Base-by-base conservation (phyloP, 2,797 vertebrate species). In the Emys orbicularis region DNA sequence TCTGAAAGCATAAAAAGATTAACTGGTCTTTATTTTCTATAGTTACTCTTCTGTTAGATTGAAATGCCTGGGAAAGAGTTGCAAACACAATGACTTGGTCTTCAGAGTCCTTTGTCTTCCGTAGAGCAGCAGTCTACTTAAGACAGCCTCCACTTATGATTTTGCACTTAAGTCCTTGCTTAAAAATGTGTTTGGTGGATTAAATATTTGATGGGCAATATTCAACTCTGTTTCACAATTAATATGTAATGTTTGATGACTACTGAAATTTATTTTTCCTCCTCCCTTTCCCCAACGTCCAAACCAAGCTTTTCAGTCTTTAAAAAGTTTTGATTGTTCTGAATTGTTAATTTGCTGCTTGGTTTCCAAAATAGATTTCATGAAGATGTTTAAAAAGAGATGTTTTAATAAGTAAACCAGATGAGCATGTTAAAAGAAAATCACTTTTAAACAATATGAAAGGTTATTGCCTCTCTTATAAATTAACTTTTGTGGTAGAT, bases 401-500 rank as follows among this genome's bases (percentile, higher is more conserved):
- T 74, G 49, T 84, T 93, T 96, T 94, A 93, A 61, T 61, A 91
- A 86, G 37, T 81, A 93, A 88, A 95, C 81, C 6, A 52, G 84
- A 90, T 68, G 88, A 86, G 49, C 50, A 77, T 84, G 76, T 86
- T 94, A 61, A 44, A 80, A 79, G 77, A 86, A 49, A 93, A 80
- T 94, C 34, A 29, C 44, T 94, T 97, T 79, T 88, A 68, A 94
- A 94, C 91, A 72, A 57, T 52, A 54, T 12, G 54, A 84, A 77
- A 94, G 89, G 81, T 57, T 94, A 15, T 81, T 97, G 27, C 81
- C 56, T 94, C 59, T 93, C 94, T 90, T 88, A 90, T 57, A 92
- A 47, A 91, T 94, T 80, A 81, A 84, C 65, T 89, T 95, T 21
- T 19, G 77, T 94, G 68, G 10, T 88, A 87, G 90, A 41, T 19